A percentile compares a stretch with the other conserved stretches of the same genome.
Evolutionary conservation across 2,797 vertebrate genomes (phyloP).

Genomic region (Aphelocoma californica): DNA sequence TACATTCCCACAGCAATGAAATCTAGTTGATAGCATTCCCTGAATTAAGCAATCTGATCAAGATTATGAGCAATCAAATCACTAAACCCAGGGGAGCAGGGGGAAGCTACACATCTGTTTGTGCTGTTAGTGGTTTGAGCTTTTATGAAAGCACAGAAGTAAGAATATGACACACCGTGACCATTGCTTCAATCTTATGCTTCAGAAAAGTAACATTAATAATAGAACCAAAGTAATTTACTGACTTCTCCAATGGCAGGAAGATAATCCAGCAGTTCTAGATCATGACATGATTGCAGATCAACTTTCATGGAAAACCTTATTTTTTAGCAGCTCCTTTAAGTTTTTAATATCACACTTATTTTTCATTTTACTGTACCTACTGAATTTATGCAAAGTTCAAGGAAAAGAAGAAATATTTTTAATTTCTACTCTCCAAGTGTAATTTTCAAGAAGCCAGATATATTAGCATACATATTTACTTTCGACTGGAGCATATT

Average conservation of each 20-base stretch:
- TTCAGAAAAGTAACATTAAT: not conserved
- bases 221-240: not conserved
- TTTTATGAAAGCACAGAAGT: not conserved
- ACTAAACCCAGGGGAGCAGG: not conserved
- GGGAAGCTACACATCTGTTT: not conserved
- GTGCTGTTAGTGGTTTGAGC: not conserved
- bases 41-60: not conserved
- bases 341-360: not conserved
- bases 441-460: not conserved
- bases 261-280: not conserved
- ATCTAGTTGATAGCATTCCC: not conserved
- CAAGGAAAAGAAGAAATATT: not conserved
- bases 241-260: not conserved
- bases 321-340: not conserved
- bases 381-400: not conserved
- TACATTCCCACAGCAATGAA: not conserved
- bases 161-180: not conserved
- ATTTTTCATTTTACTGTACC: not conserved
- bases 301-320: not conserved
- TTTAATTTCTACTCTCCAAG: not conserved
- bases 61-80: not conserved
- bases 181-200: not conserved
- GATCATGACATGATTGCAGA: fast-evolving
- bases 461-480: not conserved
- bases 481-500: not conserved